A percentile compares a stretch with the other conserved stretches of the same genome.
Evolutionary conservation across 2,113 vertebrate species (phyloP).

Genomic region (Dascyllus trimaculatus): DNA sequence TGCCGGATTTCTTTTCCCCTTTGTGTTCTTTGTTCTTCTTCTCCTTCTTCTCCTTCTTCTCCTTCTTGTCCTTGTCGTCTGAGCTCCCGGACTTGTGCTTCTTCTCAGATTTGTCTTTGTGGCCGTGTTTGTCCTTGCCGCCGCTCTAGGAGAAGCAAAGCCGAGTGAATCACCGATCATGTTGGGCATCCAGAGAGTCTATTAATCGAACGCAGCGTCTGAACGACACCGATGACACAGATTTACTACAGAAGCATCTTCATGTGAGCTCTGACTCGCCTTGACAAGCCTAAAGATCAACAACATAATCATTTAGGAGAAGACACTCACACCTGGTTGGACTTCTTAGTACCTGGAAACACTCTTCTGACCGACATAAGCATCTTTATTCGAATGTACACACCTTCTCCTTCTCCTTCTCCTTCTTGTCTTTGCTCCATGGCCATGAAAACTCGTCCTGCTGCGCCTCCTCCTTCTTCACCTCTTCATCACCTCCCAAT

Average conservation of each 20-base stretch:
- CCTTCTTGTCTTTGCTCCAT: conserved; percentile 64
- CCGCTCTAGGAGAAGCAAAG: conserved; percentile 9
- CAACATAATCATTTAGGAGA: too few relatives aligned
- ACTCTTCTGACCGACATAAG: not conserved
- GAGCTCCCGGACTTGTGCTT: conserved; percentile 44
- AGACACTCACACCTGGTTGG: too few relatives aligned
- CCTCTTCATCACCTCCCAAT: not conserved
- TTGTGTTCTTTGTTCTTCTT: not conserved
- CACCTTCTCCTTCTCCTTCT: conserved; percentile 30
- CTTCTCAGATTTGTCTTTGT: too few relatives aligned
- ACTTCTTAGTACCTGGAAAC: not conserved
- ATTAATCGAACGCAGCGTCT: too few relatives aligned
- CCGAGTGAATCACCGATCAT: not conserved
- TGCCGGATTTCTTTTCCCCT: not conserved
- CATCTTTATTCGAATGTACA: not conserved
- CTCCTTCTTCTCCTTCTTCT: conserved; percentile 3
- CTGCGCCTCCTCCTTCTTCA: conserved; percentile 62
- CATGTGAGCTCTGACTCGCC: too few relatives aligned
- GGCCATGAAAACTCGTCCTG: conserved; percentile 66
- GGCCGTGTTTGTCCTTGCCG: too few relatives aligned
- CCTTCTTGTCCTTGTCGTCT: conserved; percentile 14
- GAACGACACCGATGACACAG: too few relatives aligned
- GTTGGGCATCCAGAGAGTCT: too few relatives aligned
- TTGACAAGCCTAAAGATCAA: too few relatives aligned
- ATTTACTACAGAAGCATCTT: too few relatives aligned